A percentile compares a stretch with the other conserved stretches of the same genome.
These are phyloP conservation scores for Progne subis DNA, from an alignment of 2,113 vertebrate genomes.

Conservation along the genomic window DNA sequence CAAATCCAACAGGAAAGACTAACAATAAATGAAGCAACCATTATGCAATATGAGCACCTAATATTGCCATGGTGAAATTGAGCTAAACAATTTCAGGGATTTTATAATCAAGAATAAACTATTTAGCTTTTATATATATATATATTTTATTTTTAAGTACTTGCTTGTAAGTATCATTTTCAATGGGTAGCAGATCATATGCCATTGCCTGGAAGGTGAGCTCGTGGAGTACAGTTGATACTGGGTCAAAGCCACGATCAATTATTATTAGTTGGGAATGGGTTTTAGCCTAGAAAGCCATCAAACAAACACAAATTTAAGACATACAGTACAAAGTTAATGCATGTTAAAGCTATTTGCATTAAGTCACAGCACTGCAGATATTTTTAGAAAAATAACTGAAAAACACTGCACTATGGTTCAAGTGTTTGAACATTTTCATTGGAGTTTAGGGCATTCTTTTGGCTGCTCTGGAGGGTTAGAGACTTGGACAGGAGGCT, in stretches of 20 bases:
- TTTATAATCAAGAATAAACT: not conserved
- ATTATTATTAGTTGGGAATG: slow-evolving; percentile 93
- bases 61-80: not conserved
- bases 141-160: slow-evolving; percentile 21
- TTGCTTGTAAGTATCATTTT: slow-evolving; percentile 92
- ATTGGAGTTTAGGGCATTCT: too few relatives aligned
- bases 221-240: slow-evolving; percentile 93
- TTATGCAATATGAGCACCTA: not conserved
- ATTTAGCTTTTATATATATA: not conserved
- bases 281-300: slow-evolving; percentile 86
- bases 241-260: slow-evolving; percentile 93
- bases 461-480: too few relatives aligned
- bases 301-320: not conserved
- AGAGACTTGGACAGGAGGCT: too few relatives aligned
- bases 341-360: not conserved
- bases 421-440: not conserved
- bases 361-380: not conserved
- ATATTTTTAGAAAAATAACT: not conserved
- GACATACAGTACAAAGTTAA: not conserved
- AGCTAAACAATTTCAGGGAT: not conserved
- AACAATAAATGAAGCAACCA: not conserved
- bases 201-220: slow-evolving; percentile 98
- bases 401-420: not conserved
- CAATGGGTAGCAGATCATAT: slow-evolving; percentile 92
- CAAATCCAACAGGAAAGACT: not conserved